These are phyloP conservation scores for Eulacestoma nigropectus DNA, from an alignment of 2,113 vertebrate species.

Conservation along the genomic window DNA sequence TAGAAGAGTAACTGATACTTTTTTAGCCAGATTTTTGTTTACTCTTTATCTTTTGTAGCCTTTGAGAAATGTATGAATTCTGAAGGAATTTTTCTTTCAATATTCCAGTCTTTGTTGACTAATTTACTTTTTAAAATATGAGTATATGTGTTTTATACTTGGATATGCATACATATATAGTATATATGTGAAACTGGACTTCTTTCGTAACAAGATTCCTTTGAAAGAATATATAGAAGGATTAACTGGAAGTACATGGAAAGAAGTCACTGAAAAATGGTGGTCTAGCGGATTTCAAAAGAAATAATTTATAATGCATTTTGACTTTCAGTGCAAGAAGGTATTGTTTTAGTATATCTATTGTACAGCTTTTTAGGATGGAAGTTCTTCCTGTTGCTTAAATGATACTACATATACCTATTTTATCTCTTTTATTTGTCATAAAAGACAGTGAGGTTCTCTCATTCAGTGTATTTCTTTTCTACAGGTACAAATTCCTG, in stretches of 20 bases:
- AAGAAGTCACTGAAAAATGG: background rate
- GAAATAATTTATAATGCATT: background rate
- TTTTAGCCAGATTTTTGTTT: background rate
- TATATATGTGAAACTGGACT: background rate
- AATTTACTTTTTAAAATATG: background rate
- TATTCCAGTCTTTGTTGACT: background rate
- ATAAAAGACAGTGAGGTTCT: background rate
- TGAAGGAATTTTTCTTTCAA: background rate
- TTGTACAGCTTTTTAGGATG: background rate
- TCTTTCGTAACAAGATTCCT: background rate
- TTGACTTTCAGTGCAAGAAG: background rate
- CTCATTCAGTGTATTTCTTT: background rate
- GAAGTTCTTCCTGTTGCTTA: background rate
- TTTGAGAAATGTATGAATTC: background rate
- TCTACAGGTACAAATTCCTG: constrained; percentile 81
- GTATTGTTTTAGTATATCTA: background rate
- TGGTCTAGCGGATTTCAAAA: background rate
- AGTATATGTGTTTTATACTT: background rate
- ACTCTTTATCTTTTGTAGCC: background rate
- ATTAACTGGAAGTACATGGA: background rate
- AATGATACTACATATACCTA: background rate
- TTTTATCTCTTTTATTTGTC: background rate
- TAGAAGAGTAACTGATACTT: background rate
- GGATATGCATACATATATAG: too few species aligned
- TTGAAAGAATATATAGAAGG: background rate